A percentile compares a stretch with the other conserved stretches of the same genome.
phyloP scores from a whole-genome alignment of 2,888 invertebrate species.

The Automeris io region DNA sequence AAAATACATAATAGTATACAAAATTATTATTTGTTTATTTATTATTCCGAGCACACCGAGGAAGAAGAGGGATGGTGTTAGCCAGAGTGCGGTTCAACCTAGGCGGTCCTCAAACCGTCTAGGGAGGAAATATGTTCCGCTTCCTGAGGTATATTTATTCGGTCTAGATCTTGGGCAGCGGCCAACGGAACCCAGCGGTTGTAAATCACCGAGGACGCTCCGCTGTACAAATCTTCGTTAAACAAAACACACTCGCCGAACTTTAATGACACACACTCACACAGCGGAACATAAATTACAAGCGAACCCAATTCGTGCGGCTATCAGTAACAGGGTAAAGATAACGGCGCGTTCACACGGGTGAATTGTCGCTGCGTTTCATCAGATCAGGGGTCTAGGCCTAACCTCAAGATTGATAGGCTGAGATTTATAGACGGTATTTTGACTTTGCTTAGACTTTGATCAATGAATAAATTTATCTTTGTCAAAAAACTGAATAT shows the following conservation, averaged over 20 bases:
- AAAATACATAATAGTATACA: no score
- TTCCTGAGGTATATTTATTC: neutral
- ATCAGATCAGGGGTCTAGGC: neutral
- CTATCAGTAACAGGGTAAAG: constrained; percentile 36
- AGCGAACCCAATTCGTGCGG: constrained; percentile 35
- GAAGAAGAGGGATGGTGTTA: neutral
- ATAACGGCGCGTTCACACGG: constrained; percentile 15
- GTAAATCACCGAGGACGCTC: neutral
- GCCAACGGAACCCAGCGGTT: neutral
- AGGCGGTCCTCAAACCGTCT: neutral
- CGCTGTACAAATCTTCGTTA: neutral
- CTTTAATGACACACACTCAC: constrained; percentile 25
- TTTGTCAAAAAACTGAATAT: no score
- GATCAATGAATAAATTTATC: no score
- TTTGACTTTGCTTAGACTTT: no score
- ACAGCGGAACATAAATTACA: constrained; percentile 34
- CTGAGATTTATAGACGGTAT: no score
- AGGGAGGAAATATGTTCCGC: constrained; percentile 1
- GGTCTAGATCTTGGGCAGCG: constrained; percentile 1
- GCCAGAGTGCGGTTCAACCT: no score
- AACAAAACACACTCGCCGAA: constrained; percentile 14
- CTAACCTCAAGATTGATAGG: no score
- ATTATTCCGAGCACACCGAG: no score
- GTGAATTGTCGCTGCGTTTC: constrained; percentile 11
- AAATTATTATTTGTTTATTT: no score